A percentile compares a stretch with the other conserved stretches of the same genome.
Conservation (phyloP, 2,797 vertebrate genomes). For the Schizothorax lantsangensis region DNA sequence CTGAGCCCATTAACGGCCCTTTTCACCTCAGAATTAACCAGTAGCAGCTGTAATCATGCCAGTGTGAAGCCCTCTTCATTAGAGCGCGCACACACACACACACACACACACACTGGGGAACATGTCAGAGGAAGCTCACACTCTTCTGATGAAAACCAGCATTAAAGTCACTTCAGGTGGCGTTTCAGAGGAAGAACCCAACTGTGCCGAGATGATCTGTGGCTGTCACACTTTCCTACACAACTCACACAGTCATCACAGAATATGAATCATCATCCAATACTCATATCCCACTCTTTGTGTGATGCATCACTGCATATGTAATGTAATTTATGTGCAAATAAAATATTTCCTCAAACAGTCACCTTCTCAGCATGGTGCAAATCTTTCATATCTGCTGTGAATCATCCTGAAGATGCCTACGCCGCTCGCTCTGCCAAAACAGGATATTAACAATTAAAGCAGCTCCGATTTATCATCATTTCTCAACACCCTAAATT, state of each 20-base stretch:
- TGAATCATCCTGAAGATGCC: constrained; percentile 39
- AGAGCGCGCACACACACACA: neutral
- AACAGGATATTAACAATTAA: constrained; percentile 51
- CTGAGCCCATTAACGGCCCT: constrained; percentile 76
- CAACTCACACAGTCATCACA: constrained; percentile 45
- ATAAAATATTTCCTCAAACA: constrained; percentile 56
- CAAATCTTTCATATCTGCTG: constrained; percentile 45
- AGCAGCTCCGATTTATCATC: neutral
- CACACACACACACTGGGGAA: neutral
- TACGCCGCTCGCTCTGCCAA: constrained; percentile 26
- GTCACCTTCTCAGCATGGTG: constrained; percentile 40
- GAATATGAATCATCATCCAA: constrained; percentile 47
- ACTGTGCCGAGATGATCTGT: constrained; percentile 41
- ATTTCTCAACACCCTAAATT: constrained; percentile 6
- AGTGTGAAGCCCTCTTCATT: constrained; percentile 63
- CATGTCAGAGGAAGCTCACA: constrained; percentile 13
- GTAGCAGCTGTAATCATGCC: constrained; percentile 66
- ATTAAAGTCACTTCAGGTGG: constrained; percentile 44
- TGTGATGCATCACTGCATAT: constrained; percentile 56
- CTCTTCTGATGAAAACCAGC: constrained; percentile 33
- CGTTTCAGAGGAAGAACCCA: constrained; percentile 38
- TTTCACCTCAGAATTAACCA: constrained; percentile 72
- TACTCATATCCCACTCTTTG: constrained; percentile 41
- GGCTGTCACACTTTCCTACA: constrained; percentile 43
- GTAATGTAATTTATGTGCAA: constrained; percentile 61